phyloP scores from a whole-genome alignment of 2,113 vertebrate genomes.

The Neofelis nebulosa region DNA sequence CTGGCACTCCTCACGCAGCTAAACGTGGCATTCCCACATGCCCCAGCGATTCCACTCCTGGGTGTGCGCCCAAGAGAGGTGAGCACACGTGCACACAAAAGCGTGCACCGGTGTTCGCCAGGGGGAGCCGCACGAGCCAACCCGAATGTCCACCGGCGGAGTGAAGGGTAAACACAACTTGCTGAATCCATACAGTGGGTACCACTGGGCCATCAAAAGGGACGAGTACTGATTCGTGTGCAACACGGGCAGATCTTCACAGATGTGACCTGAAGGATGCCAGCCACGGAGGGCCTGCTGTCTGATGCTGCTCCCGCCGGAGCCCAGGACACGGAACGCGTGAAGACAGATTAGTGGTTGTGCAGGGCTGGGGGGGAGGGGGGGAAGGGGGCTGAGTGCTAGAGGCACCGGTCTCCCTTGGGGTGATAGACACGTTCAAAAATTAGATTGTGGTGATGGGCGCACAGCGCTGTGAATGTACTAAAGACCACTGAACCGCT shows the following conservation, averaged over 20 bases:
- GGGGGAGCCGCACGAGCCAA: too few species aligned
- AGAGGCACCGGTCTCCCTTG: background rate
- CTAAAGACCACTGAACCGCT: background rate
- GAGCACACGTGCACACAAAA: background rate
- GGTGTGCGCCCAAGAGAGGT: background rate
- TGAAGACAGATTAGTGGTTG: background rate
- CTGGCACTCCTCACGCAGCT: background rate
- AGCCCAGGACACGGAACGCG: background rate
- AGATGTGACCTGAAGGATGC: background rate
- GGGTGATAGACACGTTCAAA: background rate
- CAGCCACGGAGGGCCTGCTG: too few species aligned
- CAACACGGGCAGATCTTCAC: background rate
- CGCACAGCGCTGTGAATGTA: background rate
- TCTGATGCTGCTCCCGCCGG: too few species aligned
- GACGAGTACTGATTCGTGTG: background rate
- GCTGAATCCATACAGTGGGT: accelerated
- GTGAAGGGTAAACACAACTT: background rate
- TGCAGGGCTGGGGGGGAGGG: background rate
- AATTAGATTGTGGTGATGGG: too few species aligned
- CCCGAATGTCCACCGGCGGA: background rate
- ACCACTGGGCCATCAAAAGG: background rate
- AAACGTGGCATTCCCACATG: background rate
- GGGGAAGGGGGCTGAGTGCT: accelerated
- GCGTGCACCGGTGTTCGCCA: background rate
- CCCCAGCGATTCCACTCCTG: background rate